Base-by-base conservation (phyloP, 2,888 invertebrate genomes). In the Cheilosia variabilis region DNA sequence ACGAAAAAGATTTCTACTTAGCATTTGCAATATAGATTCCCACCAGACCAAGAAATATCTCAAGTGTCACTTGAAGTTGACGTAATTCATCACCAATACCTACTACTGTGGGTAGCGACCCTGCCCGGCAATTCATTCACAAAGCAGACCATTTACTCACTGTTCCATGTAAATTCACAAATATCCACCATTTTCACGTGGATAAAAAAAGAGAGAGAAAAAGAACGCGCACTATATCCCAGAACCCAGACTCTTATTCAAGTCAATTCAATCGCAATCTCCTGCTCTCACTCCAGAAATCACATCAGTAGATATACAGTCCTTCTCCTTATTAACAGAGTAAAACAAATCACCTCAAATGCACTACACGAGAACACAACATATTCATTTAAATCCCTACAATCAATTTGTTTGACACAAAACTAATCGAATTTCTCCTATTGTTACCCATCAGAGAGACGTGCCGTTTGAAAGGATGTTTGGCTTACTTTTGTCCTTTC, bases 351-450 rank as follows among this genome's bases (percentile, higher is more conserved):
- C 76, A 72, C 76, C 71, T 81, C 57, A 66, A 62, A 76, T 81
- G 76, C 77, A 72, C 47, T 63, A 71, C 66, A 81, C 62, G 45
- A 86, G 43, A 31, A 57, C 43, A 81, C 76, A 72, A 72, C 86
- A 86, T 81, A 86, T 86, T 86, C 86, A 86, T 86, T 86, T 81
- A 81, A 86, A 86, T 86, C 86, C 86, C 72, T 68, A 86, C 86
- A 86, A 86, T 86, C 86, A 86, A 86, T 86, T 86, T 81, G 80
- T 77, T 76, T 86, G 86, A 86, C 86, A 86, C 86, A 76, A 81
- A 81, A 86, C 86, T 86, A 86, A 86, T 86, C 86, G 86, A 86
- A 86, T 81, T 86, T 86, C 81, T 81, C 62, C 76, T 47, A 81
- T 72, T 80, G 84, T 80, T 55, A 53, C 31, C 65, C 63, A n/a